Base-by-base conservation (phyloP, 2,113 vertebrate species). In the Coregonus clupeaformis region DNA sequence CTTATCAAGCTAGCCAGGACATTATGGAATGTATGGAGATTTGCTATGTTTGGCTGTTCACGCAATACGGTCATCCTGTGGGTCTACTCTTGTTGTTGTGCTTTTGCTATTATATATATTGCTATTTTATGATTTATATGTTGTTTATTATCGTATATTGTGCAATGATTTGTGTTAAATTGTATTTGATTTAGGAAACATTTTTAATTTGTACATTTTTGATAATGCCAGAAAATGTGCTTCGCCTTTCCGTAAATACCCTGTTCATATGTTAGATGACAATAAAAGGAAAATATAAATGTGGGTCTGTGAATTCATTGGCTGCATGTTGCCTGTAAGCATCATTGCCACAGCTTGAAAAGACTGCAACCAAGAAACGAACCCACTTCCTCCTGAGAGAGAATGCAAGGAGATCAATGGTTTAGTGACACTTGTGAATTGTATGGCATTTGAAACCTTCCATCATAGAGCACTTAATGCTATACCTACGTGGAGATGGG, bases 351-450 rank as follows among this genome's bases (percentile, higher is more conserved):
- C 57, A 71, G 64, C 68, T 75, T 60, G 42, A 75, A 45, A 3
- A 14, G 57, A 59, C 75, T 73, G 66, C 30, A 75, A 72, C 71
- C 49, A 68, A 12, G 55, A 80, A 14, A 74, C 74, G 49, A 80
- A 86, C 68, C 60, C 81, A 85, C 87, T 91, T 89, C 88, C 85
- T 85, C 29, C 52, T 60, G 36, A 76, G 36, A 42, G 36, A 42
- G 52, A 69, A 59, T 68, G 12, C 60, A 32, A 80, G 66, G 24
- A 80, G 49, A 45, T 30, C 2, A 7, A 22, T 47, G 68, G 71
- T 30, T 73, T 13, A 64, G 1, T 42, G 36, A 74, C 24, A 73
- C 25, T 7, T 2, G 27, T 45, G n/a, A 73, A n/a, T 20, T 18
- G 7, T 77, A n/a, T 70, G 20, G 82, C 78, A 82, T 70, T 64